These are phyloP conservation scores for Neogobius melanostomus DNA, from an alignment of 2,113 vertebrate species.

Conservation along the genomic window DNA sequence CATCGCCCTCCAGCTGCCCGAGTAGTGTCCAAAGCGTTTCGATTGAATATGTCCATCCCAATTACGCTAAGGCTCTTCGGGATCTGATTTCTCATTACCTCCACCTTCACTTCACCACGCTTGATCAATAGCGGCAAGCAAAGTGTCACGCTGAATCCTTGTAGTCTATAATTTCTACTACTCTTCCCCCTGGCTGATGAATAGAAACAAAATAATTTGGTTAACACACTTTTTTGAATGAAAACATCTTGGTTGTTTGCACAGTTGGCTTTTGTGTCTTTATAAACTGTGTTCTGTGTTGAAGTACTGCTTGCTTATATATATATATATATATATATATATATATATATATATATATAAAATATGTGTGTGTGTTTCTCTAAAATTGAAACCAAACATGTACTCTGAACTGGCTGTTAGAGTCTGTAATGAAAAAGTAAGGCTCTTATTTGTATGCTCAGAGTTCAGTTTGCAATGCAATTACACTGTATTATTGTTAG, in stretches of 20 bases:
- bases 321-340: too few relatives aligned
- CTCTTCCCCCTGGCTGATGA: slow-evolving; percentile 15
- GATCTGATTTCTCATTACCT: slow-evolving; percentile 63
- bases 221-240: slow-evolving; percentile 26
- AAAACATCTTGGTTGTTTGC: too few relatives aligned
- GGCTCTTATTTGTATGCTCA: background rate
- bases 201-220: slow-evolving; percentile 22
- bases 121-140: slow-evolving; percentile 52
- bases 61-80: slow-evolving; percentile 66
- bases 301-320: too few relatives aligned
- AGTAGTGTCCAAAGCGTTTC: slow-evolving; percentile 68
- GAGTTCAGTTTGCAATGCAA: background rate
- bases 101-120: slow-evolving; percentile 55
- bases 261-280: too few relatives aligned
- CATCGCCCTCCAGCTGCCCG: slow-evolving; percentile 8
- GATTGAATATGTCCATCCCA: slow-evolving; percentile 74
- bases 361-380: too few relatives aligned
- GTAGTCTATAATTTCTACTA: slow-evolving; percentile 39
- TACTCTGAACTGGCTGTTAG: background rate
- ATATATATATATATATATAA: too few relatives aligned
- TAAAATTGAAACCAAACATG: background rate
- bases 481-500: background rate
- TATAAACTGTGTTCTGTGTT: too few relatives aligned
- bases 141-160: slow-evolving; percentile 57
- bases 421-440: background rate